A percentile compares a stretch with the other conserved stretches of the same genome.
These are phyloP conservation scores for Pseudachorutes palmiensis DNA, from an alignment of 1,140 invertebrate species.

Conservation along the genomic window DNA sequence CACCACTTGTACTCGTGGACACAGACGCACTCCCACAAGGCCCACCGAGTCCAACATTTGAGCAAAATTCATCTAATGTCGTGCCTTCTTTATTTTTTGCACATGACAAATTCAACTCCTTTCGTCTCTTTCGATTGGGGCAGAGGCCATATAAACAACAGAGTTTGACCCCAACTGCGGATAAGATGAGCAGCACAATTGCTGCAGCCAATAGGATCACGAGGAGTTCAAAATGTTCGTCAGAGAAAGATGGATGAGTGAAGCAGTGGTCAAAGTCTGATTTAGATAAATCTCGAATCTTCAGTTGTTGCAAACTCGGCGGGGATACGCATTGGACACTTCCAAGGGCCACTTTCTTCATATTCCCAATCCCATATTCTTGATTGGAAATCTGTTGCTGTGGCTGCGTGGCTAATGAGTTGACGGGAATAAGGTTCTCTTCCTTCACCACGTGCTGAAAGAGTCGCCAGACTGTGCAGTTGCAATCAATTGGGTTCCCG, in stretches of 20 bases:
- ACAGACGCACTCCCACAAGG: background rate
- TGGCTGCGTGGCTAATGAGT: background rate
- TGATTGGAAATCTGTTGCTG: background rate
- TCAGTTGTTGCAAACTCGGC: slow-evolving; percentile 17
- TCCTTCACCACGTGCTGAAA: slow-evolving; percentile 15
- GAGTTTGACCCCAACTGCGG: slow-evolving; percentile 23
- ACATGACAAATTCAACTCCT: background rate
- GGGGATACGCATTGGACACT: background rate
- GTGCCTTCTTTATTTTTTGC: background rate
- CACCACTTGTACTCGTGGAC: slow-evolving; percentile 19
- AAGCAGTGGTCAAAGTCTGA: slow-evolving; percentile 33
- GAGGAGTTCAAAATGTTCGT: slow-evolving; percentile 30
- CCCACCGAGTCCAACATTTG: no score
- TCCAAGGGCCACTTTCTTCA: background rate
- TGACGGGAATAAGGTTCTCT: background rate
- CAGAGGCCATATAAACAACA: slow-evolving; percentile 23
- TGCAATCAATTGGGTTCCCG: slow-evolving; percentile 75
- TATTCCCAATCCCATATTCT: background rate
- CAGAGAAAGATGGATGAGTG: background rate
- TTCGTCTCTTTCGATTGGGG: background rate
- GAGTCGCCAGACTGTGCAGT: slow-evolving; percentile 56
- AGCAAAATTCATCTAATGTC: slow-evolving; percentile 13
- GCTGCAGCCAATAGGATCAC: slow-evolving; percentile 28
- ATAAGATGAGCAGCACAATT: slow-evolving; percentile 24
- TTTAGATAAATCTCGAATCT: slow-evolving; percentile 22